Conservation (phyloP, 2,888 invertebrate species). For the Hirtodrosophila alboralis region DNA sequence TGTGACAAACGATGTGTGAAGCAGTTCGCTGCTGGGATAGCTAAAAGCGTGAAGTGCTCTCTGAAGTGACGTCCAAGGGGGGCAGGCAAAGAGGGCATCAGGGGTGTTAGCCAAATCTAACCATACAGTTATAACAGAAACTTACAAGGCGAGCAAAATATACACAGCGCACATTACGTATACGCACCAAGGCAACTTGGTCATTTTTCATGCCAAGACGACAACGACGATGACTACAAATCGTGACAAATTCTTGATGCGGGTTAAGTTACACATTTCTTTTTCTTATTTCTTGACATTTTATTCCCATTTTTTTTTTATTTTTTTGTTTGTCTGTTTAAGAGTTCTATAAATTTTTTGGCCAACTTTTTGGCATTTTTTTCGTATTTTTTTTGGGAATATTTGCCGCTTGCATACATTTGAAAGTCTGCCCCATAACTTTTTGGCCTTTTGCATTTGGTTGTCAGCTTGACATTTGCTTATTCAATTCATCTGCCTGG, state of each 20-base stretch:
- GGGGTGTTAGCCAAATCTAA: constrained; percentile 48
- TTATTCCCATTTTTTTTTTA: not conserved
- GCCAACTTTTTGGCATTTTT: constrained; percentile 60
- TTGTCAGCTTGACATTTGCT: constrained; percentile 51
- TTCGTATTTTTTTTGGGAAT: too few species aligned
- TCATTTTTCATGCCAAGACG: constrained; percentile 70
- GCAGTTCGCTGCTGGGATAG: constrained; percentile 54
- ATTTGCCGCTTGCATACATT: constrained; percentile 45
- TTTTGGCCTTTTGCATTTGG: constrained; percentile 42
- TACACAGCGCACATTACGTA: constrained; percentile 57
- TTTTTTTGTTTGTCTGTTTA: constrained; percentile 1
- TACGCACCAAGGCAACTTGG: constrained; percentile 66
- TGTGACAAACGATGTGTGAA: constrained; percentile 79
- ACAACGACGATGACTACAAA: constrained; percentile 69
- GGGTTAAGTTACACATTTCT: constrained; percentile 74
- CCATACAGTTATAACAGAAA: constrained; percentile 67
- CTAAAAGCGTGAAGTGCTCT: constrained; percentile 61
- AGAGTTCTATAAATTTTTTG: not conserved
- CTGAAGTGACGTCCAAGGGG: constrained; percentile 14
- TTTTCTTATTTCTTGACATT: constrained; percentile 33
- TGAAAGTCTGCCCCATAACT: constrained; percentile 29
- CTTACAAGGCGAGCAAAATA: constrained; percentile 34
- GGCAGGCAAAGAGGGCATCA: not conserved
- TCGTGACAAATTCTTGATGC: constrained; percentile 78
- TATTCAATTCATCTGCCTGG: constrained; percentile 54